Conservation (phyloP, 2,888 invertebrate species). For the Aelia acuminata region DNA sequence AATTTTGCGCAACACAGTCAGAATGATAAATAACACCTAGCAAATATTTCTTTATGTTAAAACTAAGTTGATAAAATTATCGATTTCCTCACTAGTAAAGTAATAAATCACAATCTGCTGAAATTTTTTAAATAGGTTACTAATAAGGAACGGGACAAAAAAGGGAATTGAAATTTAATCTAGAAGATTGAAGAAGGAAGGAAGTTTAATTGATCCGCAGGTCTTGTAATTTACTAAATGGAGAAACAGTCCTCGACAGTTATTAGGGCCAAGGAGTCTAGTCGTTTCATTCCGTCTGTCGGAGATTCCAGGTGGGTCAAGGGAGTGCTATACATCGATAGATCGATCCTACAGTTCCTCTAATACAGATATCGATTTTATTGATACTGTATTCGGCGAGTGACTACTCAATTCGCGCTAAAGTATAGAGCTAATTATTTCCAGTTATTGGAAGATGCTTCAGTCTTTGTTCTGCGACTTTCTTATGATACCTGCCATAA, state of each 20-base stretch:
- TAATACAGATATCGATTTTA: neutral
- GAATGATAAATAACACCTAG: neutral
- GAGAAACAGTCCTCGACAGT: constrained; percentile 20
- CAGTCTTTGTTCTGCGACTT: no score
- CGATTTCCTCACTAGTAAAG: no score
- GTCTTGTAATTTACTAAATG: constrained; percentile 36
- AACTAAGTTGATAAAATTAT: no score
- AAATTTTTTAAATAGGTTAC: neutral
- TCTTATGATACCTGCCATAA: no score
- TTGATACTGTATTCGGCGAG: no score
- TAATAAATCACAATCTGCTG: neutral
- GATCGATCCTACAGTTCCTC: neutral
- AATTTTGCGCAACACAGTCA: neutral
- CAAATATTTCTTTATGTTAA: neutral
- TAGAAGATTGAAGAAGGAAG: neutral
- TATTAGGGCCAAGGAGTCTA: constrained; percentile 33
- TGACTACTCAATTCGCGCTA: no score
- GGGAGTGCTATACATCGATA: neutral
- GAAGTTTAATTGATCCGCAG: neutral
- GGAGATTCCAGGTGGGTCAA: constrained; percentile 29
- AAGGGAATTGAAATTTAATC: neutral
- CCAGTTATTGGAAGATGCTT: no score
- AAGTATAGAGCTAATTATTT: no score
- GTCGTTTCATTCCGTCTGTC: constrained; percentile 22
- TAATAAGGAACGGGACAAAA: neutral